Percentiles rank a stretch among this genome's conserved stretches.
These are phyloP conservation scores for Labeo catla DNA, from an alignment of 2,113 vertebrate genomes.

Conservation along the genomic window DNA sequence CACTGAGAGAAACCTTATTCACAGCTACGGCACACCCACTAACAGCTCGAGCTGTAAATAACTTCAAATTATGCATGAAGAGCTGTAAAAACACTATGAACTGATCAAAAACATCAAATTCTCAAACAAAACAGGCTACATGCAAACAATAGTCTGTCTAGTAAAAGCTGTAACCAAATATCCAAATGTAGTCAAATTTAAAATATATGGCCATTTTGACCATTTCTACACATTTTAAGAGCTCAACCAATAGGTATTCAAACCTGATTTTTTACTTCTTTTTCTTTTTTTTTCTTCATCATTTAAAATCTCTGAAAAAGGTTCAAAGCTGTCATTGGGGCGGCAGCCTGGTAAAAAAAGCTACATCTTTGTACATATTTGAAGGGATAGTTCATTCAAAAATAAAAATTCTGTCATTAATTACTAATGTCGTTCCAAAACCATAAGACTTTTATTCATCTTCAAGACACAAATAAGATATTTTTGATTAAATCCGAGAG, in stretches of 20 bases:
- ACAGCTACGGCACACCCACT: slow-evolving; percentile 40
- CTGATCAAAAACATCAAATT: background rate
- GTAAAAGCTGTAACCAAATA: background rate
- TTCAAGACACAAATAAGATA: too few species aligned
- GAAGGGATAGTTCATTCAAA: too few species aligned
- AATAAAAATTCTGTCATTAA: too few species aligned
- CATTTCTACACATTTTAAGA: background rate
- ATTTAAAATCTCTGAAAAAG: background rate
- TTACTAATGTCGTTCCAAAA: too few species aligned
- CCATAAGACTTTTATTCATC: too few species aligned
- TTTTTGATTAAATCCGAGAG: too few species aligned
- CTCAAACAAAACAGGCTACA: background rate
- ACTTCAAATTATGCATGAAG: slow-evolving; percentile 4
- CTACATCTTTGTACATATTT: too few species aligned
- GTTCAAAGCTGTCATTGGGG: too few species aligned
- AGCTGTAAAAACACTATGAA: background rate
- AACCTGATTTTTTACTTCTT: too few species aligned
- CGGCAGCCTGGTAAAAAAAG: too few species aligned
- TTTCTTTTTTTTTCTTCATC: background rate
- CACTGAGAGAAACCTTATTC: slow-evolving; percentile 54
- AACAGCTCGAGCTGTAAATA: slow-evolving; percentile 12
- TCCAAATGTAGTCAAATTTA: background rate
- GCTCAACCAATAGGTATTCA: background rate
- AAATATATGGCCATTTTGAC: background rate
- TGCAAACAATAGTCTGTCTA: background rate